phyloP scores from a whole-genome alignment of 2,797 vertebrate genomes.

The Ammospiza maritima region DNA sequence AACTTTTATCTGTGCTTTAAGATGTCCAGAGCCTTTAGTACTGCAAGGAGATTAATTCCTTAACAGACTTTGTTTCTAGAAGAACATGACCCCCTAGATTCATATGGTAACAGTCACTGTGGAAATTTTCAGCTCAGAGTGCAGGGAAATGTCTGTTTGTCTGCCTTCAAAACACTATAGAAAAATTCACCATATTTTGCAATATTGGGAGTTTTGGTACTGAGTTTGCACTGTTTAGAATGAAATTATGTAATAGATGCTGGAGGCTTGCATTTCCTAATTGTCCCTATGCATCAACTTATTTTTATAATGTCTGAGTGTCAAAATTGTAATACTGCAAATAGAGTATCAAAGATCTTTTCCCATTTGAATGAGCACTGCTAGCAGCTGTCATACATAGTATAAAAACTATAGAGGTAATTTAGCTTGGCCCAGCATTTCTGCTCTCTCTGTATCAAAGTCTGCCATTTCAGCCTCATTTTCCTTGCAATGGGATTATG shows the following conservation, averaged over 20 bases:
- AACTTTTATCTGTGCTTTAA: not conserved
- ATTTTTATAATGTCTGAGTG: not conserved
- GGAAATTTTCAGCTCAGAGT: not conserved
- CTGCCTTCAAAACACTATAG: not conserved
- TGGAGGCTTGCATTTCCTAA: not conserved
- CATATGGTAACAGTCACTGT: not conserved
- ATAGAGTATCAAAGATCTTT: not conserved
- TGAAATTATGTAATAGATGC: not conserved
- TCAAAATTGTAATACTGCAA: not conserved
- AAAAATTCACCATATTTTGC: not conserved
- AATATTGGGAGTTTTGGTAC: not conserved
- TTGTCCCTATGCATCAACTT: not conserved
- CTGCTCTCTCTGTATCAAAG: not conserved
- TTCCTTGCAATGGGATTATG: not conserved
- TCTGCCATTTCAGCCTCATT: not conserved
- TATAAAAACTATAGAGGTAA: not conserved
- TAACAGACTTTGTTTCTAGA: not conserved
- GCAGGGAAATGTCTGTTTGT: not conserved
- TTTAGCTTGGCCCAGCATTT: not conserved
- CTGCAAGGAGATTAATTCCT: not conserved
- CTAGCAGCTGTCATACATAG: not conserved
- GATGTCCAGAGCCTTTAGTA: not conserved
- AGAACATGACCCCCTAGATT: not conserved
- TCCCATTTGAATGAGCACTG: not conserved
- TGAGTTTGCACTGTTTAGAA: not conserved